Conservation (phyloP, 1,140 invertebrate genomes). For the Maniola jurtina region DNA sequence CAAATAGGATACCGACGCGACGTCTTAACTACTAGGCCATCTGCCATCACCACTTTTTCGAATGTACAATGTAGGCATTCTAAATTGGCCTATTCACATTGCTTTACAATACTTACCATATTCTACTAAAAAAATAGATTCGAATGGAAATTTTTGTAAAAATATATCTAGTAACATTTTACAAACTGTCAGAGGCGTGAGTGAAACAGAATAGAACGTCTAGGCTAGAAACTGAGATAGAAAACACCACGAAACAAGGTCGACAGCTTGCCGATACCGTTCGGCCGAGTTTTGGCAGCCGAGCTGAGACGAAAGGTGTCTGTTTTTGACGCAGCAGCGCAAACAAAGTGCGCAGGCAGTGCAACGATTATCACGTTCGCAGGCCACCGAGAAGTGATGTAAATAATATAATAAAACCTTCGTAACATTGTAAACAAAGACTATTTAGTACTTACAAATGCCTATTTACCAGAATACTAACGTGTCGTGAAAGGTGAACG, state of each 20-base stretch:
- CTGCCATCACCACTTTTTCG: too few species aligned
- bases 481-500: slow-evolving; percentile 54
- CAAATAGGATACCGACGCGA: too few species aligned
- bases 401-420: slow-evolving; percentile 68
- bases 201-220: slow-evolving; percentile 37
- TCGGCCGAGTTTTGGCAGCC: slow-evolving; percentile 44
- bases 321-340: slow-evolving; percentile 76
- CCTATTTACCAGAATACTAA: slow-evolving; percentile 32
- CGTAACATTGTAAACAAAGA: slow-evolving; percentile 65
- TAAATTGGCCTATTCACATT: too few species aligned
- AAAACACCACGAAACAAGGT: slow-evolving; percentile 44
- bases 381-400: slow-evolving; percentile 72
- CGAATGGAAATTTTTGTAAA: neutral
- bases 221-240: slow-evolving; percentile 54
- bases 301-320: slow-evolving; percentile 25
- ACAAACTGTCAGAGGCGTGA: slow-evolving; percentile 41
- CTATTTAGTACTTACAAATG: slow-evolving; percentile 50
- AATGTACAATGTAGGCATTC: too few species aligned
- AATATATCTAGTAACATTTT: slow-evolving; percentile 39
- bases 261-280: slow-evolving; percentile 15
- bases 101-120: too few species aligned
- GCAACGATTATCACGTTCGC: slow-evolving; percentile 72
- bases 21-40: too few species aligned
- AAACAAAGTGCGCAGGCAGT: slow-evolving; percentile 70
- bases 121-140: neutral